phyloP scores from a whole-genome alignment of 2,113 vertebrate genomes.

The Pelvicachromis taeniatus region DNA sequence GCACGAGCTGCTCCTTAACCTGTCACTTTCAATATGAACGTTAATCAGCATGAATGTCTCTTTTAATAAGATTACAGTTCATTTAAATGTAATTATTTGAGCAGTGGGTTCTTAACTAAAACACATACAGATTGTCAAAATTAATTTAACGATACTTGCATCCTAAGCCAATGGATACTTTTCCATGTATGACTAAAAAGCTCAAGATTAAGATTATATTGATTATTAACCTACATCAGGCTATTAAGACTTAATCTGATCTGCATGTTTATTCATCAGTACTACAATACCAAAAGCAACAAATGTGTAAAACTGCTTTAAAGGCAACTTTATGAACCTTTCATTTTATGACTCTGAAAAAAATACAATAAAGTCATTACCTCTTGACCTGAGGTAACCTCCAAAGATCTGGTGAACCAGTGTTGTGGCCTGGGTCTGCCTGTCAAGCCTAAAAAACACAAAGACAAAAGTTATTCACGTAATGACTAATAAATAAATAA shows the following conservation, averaged over 20 bases:
- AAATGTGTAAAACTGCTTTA: not conserved
- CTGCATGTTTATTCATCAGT: not conserved
- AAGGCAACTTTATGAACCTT: not conserved
- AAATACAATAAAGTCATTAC: constrained; percentile 68
- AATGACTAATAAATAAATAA: not conserved
- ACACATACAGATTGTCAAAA: not conserved
- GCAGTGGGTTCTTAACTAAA: not conserved
- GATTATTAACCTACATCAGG: not conserved
- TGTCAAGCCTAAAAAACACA: constrained; percentile 81
- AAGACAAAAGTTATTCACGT: not conserved
- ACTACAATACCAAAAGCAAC: not conserved
- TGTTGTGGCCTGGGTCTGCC: constrained; percentile 91
- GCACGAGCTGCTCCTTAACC: not conserved
- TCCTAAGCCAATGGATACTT: not conserved
- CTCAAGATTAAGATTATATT: not conserved
- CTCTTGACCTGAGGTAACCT: constrained; percentile 91
- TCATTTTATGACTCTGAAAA: not conserved
- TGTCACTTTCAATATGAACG: not conserved
- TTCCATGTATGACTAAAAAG: not conserved
- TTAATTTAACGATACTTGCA: not conserved
- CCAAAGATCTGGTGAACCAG: constrained; percentile 96
- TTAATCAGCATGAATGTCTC: not conserved
- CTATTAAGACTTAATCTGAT: not conserved
- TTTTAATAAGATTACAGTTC: not conserved
- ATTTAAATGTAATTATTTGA: not conserved